Percentiles rank a stretch among this genome's conserved stretches.
These are phyloP conservation scores for Euclidia mi DNA, from an alignment of 2,888 invertebrate genomes.

Conservation along the genomic window DNA sequence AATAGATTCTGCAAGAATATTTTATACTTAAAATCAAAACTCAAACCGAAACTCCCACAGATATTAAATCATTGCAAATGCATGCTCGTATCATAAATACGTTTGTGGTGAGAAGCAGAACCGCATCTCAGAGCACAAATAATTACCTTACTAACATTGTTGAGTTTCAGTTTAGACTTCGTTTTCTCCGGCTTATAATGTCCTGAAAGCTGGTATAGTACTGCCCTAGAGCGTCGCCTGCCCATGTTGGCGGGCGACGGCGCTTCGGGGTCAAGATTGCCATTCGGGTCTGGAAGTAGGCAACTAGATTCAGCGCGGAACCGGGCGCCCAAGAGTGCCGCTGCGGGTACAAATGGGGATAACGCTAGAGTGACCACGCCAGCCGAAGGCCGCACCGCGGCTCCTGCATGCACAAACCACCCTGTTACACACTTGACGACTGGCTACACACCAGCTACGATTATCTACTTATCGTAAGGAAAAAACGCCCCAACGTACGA, in stretches of 20 bases:
- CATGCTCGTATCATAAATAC: conserved; percentile 20
- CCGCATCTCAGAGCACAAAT: conserved; percentile 17
- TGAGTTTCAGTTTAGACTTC: conserved; percentile 98
- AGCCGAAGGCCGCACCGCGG: conserved; percentile 90
- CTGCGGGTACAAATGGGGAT: conserved; percentile 92
- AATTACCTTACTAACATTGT: conserved; percentile 94
- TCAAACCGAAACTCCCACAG: no score
- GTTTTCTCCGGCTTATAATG: conserved; percentile 98
- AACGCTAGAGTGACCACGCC: conserved; percentile 91
- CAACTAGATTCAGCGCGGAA: conserved; percentile 95
- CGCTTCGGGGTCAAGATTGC: conserved; percentile 94
- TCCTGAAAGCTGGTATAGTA: conserved; percentile 98
- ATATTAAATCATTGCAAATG: no score
- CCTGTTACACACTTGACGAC: conserved; percentile 76
- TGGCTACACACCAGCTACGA: conserved; percentile 48
- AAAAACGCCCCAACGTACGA: conserved; percentile 45
- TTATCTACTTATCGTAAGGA: conserved; percentile 38
- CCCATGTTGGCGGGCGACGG: conserved; percentile 97
- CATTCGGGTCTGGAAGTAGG: conserved; percentile 95
- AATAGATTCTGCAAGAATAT: conserved; percentile 97
- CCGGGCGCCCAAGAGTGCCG: conserved; percentile 94
- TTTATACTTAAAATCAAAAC: no score
- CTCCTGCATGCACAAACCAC: conserved; percentile 89
- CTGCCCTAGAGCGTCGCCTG: conserved; percentile 97
- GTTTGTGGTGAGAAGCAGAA: not conserved